Percentiles rank a stretch among this genome's conserved stretches.
Conservation (phyloP, 2,113 vertebrate species). For the Nanger granti region DNA sequence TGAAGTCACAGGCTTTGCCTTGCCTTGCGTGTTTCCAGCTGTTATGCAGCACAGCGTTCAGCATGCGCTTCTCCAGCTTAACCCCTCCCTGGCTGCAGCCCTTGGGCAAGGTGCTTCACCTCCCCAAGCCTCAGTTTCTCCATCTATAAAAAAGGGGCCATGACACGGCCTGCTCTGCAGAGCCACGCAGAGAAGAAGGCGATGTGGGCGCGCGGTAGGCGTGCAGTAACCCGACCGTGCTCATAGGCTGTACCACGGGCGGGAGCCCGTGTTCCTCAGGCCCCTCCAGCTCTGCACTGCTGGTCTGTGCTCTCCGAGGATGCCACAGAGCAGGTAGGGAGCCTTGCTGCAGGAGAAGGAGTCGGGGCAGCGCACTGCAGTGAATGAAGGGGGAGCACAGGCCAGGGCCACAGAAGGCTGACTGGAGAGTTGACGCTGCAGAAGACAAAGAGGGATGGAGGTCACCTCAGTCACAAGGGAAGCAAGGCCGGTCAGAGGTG, state of each 20-base stretch:
- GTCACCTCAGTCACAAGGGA: fast-evolving
- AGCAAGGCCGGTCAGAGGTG: fast-evolving
- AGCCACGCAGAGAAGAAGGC: neutral
- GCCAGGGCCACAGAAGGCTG: neutral
- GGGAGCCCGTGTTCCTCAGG: neutral
- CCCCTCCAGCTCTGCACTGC: neutral
- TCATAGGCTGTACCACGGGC: neutral
- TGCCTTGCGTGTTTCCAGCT: neutral
- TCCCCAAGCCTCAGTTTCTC: neutral
- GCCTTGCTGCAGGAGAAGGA: neutral
- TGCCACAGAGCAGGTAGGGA: fast-evolving
- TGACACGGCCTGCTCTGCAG: too few relatives aligned
- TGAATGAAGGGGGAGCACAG: fast-evolving
- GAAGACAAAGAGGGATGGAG: neutral
- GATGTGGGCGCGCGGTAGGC: fast-evolving
- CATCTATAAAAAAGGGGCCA: neutral
- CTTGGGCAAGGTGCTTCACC: neutral
- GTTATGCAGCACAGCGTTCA: fast-evolving
- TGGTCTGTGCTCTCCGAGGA: neutral
- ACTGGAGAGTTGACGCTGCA: fast-evolving
- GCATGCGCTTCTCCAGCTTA: neutral
- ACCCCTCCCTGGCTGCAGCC: neutral
- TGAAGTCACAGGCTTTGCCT: neutral
- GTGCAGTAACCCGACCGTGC: fast-evolving
- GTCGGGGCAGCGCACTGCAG: fast-evolving